Evolutionary conservation across 2,888 invertebrate genomes (phyloP), one percentile per base, ranked within the genome.

Genomic region (Anoncus sp.): DNA sequence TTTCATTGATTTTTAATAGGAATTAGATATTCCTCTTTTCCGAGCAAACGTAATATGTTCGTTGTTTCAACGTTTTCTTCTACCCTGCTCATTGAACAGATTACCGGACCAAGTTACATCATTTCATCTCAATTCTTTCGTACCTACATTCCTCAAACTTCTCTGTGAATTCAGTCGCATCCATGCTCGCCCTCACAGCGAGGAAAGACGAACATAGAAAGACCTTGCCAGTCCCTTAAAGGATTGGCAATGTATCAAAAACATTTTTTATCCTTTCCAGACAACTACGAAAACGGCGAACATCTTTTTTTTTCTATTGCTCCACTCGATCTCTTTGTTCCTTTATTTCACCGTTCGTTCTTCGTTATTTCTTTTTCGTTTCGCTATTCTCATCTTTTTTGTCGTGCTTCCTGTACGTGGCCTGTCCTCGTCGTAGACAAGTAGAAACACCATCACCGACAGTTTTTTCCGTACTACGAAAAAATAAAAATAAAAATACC

Each of bases 211-310:
- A 45, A 43, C 51, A n/a, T 14, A 45, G n/a, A 49, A 63, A 57
- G 18, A 22, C 49, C 70, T 20, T 47, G 57, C 40, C 55, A 49
- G 69, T 27, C 35, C 31, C 40, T 69, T 71, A 55, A 62, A 72
- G 66, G 62, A 81, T 66, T 87, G 87, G 85, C 87, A 85, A 74
- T 80, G 82, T 82, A 82, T 86, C 86, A 86, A 85, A 83, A 76
- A 84, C 79, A 72, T 59, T 59, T 66, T 45, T 71, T 47, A 66
- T 72, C 20, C 47, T 45, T 31, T 31, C 31, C 55, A 57, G 57
- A 59, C 57, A 75, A 75, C 63, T 43, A 43, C 40, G 31, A 62
- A 53, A 16, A 67, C 66, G 43, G 55, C 59, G 22, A 67, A 59
- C 40, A 67, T 40, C 35, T 49, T 57, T 31, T 18, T 51, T 59